Conservation (phyloP, 2,113 vertebrate species). For the Sclerurus mexicanus region DNA sequence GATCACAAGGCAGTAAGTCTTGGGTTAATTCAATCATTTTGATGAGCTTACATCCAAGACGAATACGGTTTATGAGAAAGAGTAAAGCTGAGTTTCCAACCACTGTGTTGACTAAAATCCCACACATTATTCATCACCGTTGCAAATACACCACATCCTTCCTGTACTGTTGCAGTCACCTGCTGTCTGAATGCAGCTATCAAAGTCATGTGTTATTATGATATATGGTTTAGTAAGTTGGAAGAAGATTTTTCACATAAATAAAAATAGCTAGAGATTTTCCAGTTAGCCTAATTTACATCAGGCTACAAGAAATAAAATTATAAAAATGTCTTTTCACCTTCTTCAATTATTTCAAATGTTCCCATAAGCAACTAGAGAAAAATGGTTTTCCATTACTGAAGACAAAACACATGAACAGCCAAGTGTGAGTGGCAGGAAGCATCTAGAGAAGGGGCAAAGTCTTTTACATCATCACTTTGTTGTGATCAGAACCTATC, state of each 20-base stretch:
- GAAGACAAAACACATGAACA: neutral
- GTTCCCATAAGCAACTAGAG: neutral
- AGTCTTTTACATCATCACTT: neutral
- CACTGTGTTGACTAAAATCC: neutral
- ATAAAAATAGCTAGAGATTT: conserved; percentile 17
- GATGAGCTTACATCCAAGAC: neutral
- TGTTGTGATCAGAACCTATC: neutral
- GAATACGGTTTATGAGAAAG: neutral
- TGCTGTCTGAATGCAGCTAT: neutral
- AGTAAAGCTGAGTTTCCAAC: neutral
- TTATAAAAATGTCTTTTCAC: neutral
- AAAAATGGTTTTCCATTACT: conserved; percentile 1
- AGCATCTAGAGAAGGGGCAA: neutral
- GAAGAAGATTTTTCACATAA: conserved; percentile 15
- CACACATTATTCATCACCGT: neutral
- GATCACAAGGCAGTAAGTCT: neutral
- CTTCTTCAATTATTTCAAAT: conserved; percentile 2
- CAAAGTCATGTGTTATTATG: neutral
- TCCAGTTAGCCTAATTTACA: neutral
- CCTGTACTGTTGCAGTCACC: neutral
- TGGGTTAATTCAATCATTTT: neutral
- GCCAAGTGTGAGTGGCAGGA: neutral
- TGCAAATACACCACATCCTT: neutral
- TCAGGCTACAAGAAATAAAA: conserved; percentile 2
- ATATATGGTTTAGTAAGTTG: neutral